Percentiles rank a stretch among this genome's conserved stretches.
These are phyloP conservation scores for Acanthisitta chloris DNA, from an alignment of 2,113 vertebrate species.

Conservation along the genomic window DNA sequence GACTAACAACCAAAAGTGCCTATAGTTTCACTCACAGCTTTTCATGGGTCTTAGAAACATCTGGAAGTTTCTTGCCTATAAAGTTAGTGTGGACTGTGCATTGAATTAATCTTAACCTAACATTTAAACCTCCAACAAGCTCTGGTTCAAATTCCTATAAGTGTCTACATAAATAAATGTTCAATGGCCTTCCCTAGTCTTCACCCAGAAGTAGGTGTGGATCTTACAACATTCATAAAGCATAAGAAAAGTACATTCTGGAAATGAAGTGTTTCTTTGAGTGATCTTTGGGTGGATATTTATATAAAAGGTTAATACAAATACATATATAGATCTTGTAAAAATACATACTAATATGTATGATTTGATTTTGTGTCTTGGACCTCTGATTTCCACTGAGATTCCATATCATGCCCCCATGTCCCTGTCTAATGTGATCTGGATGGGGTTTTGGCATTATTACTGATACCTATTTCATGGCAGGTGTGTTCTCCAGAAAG, in stretches of 20 bases:
- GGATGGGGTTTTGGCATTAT: not conserved
- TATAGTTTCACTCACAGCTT: not conserved
- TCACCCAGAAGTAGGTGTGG: not conserved
- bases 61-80: not conserved
- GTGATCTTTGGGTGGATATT: not conserved
- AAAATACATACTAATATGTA: not conserved
- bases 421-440: not conserved
- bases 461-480: not conserved
- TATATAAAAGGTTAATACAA: not conserved
- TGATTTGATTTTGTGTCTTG: not conserved
- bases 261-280: not conserved
- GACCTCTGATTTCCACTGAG: not conserved
- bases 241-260: not conserved
- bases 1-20: not conserved
- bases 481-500: not conserved
- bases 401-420: not conserved
- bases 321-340: not conserved
- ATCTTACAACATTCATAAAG: not conserved
- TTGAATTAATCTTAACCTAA: not conserved
- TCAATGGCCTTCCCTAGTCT: not conserved
- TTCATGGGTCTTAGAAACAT: not conserved
- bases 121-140: not conserved
- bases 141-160: not conserved
- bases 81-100: not conserved
- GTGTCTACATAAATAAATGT: too few species aligned